These are phyloP conservation scores for Blastomussa wellsi DNA, from an alignment of 92 coral and sea anemone species.

Conservation along the genomic window DNA sequence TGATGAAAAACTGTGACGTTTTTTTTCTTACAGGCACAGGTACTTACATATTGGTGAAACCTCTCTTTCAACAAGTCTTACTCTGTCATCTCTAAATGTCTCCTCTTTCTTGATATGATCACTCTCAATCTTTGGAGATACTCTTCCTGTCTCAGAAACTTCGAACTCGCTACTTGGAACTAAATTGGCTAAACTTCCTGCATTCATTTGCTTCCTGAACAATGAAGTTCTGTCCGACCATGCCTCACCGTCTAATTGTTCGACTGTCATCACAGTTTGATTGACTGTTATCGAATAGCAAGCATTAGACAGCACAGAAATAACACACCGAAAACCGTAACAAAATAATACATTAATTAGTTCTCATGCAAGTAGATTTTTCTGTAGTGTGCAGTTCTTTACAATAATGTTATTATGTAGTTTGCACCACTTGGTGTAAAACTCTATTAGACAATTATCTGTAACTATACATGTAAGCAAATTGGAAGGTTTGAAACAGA, in stretches of 20 bases:
- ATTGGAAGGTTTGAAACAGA: too few relatives aligned
- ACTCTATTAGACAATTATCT: too few relatives aligned
- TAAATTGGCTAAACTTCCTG: slow-evolving; percentile 49
- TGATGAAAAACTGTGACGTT: not conserved
- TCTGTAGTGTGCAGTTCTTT: too few relatives aligned
- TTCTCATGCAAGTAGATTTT: too few relatives aligned
- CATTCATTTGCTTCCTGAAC: slow-evolving; percentile 6
- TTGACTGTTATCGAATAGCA: not conserved
- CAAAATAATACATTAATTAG: too few relatives aligned
- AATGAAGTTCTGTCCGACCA: not conserved
- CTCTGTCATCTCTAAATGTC: not conserved
- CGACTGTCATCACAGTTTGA: not conserved
- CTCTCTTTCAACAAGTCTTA: not conserved
- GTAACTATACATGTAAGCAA: too few relatives aligned
- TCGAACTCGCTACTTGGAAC: slow-evolving; percentile 20
- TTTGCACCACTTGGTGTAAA: too few relatives aligned
- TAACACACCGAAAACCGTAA: too few relatives aligned
- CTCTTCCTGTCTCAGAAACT: not conserved
- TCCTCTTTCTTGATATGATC: not conserved
- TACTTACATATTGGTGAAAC: not conserved
- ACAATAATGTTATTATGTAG: too few relatives aligned
- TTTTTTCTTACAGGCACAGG: not conserved
- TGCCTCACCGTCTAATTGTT: not conserved
- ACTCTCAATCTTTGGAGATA: not conserved
- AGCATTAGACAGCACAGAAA: not conserved